phyloP scores from a whole-genome alignment of 1,140 invertebrate species.

The Ladona fulva region DNA sequence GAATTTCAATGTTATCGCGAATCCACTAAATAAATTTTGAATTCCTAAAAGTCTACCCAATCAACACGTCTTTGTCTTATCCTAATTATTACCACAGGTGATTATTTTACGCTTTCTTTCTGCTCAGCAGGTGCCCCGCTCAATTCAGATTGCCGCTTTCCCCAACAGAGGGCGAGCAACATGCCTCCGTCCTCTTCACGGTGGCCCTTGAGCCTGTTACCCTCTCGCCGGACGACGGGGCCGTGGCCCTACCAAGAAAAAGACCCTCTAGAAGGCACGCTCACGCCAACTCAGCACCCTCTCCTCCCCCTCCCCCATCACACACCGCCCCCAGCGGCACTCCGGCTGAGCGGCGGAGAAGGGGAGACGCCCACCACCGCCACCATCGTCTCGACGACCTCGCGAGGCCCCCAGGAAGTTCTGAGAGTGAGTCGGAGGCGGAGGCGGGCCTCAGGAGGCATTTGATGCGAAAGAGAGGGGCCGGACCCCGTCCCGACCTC shows the following conservation, averaged over 20 bases:
- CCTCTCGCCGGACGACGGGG: background rate
- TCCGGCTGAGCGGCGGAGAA: background rate
- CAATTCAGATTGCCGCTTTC: constrained; percentile 14
- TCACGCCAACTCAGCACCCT: background rate
- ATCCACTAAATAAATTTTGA: too few relatives aligned
- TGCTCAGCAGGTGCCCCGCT: constrained; percentile 15
- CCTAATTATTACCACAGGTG: background rate
- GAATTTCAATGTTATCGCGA: too few relatives aligned
- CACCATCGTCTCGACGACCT: background rate
- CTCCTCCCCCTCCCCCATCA: background rate
- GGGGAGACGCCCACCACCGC: background rate
- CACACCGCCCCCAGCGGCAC: background rate
- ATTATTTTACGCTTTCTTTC: background rate
- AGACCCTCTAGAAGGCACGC: constrained; percentile 2
- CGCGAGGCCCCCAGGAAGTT: constrained; percentile 21
- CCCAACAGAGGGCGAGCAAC: constrained; percentile 12
- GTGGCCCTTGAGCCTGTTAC: constrained; percentile 14
- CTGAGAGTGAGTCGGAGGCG: constrained; percentile 30
- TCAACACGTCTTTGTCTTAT: too few relatives aligned
- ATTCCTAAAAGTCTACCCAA: too few relatives aligned
- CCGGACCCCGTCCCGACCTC: constrained; percentile 19
- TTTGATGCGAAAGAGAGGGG: constrained; percentile 24
- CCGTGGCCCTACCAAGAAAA: background rate
- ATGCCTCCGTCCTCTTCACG: constrained; percentile 13
- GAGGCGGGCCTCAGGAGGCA: constrained; percentile 25